Percentiles rank a stretch among this genome's conserved stretches.
Conservation (phyloP, 2,113 vertebrate genomes). For the Rallus limicola region DNA sequence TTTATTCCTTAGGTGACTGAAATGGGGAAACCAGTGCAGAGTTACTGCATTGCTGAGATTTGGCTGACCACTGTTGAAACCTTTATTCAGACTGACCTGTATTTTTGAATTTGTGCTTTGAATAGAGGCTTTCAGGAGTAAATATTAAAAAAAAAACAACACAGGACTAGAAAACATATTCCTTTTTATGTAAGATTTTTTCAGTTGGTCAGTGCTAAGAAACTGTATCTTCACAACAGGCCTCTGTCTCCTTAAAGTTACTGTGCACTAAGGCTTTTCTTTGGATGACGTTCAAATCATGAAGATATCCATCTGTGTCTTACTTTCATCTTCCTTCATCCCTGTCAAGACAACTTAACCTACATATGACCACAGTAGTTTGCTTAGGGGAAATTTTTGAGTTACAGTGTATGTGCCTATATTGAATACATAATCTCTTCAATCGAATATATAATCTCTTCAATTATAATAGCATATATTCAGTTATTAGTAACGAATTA, state of each 20-base stretch:
- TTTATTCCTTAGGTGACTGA: not conserved
- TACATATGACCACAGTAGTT: not conserved
- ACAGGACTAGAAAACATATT: too few relatives aligned
- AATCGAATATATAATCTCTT: not conserved
- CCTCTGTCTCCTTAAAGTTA: not conserved
- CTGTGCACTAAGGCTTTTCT: not conserved
- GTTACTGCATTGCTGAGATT: not conserved
- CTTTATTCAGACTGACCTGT: not conserved
- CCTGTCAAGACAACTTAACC: not conserved
- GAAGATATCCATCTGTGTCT: not conserved
- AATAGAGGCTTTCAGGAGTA: not conserved
- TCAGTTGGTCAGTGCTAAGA: not conserved
- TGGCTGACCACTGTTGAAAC: not conserved
- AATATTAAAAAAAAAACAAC: not conserved
- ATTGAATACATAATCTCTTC: not conserved
- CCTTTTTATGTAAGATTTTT: not conserved
- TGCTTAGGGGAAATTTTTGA: not conserved
- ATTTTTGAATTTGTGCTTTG: not conserved
- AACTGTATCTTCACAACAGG: not conserved
- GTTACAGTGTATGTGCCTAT: not conserved
- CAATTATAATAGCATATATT: not conserved
- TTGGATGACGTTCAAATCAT: not conserved
- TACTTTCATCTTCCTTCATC: not conserved
- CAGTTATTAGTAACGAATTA: not conserved
- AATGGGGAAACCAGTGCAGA: not conserved